Evolutionary conservation across 2,113 vertebrate species (phyloP).

Genomic region (Okapia johnstoni): DNA sequence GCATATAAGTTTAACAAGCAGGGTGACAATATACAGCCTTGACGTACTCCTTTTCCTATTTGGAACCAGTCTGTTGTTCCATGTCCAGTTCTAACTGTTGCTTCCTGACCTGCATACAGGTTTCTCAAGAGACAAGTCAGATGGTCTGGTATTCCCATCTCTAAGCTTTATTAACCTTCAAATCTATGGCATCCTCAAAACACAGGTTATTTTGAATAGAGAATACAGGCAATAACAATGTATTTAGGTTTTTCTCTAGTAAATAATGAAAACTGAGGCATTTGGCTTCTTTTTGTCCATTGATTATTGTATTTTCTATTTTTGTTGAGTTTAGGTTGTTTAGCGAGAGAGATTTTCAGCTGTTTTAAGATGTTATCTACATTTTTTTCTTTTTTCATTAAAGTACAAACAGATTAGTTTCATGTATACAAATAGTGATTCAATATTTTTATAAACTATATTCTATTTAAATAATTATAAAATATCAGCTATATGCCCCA

Average conservation of each 20-base stretch:
- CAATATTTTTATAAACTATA: background rate
- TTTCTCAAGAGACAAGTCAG: no score
- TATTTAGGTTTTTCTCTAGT: background rate
- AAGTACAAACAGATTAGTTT: background rate
- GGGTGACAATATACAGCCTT: no score
- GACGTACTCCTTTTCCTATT: no score
- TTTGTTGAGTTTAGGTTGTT: background rate
- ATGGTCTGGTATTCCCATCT: no score
- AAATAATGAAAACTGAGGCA: background rate
- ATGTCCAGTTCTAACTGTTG: no score
- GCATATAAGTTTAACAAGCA: no score
- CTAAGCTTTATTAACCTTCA: background rate
- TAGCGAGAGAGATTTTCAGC: background rate
- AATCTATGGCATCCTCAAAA: background rate
- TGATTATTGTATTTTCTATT: background rate
- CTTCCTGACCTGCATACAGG: no score
- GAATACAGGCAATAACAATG: background rate
- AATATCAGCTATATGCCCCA: background rate
- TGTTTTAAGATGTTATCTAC: background rate
- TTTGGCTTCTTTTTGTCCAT: background rate
- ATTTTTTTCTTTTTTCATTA: background rate
- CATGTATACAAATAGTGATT: background rate
- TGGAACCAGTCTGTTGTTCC: no score
- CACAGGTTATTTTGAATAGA: background rate
- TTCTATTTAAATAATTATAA: background rate